phyloP scores from a whole-genome alignment of 2,113 vertebrate genomes.

The Setophaga kirtlandii region DNA sequence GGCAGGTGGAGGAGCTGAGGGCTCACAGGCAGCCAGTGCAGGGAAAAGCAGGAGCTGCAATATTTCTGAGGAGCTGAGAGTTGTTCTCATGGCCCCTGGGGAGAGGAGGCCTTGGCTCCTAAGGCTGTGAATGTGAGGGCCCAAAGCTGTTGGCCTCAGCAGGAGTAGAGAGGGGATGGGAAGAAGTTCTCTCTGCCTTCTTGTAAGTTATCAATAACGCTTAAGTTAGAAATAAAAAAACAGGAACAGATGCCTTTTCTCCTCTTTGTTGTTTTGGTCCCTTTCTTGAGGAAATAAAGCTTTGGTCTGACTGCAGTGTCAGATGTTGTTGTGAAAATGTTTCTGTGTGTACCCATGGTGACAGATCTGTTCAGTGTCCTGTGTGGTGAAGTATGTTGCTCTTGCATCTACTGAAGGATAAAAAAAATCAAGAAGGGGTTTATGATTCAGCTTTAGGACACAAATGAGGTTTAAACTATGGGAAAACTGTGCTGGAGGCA shows the following conservation, averaged over 20 bases:
- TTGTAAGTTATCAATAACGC: not conserved
- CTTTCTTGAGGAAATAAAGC: not conserved
- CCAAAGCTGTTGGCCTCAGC: not conserved
- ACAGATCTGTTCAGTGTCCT: not conserved
- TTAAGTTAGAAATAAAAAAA: not conserved
- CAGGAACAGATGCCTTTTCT: not conserved
- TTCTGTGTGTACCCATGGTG: not conserved
- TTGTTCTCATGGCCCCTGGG: not conserved
- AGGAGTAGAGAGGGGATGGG: accelerated
- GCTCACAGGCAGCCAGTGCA: not conserved
- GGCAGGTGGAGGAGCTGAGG: not conserved
- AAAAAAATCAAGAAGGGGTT: not conserved
- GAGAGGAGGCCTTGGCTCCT: not conserved
- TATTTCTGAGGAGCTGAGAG: not conserved
- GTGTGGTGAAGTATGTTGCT: not conserved
- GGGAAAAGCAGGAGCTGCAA: not conserved
- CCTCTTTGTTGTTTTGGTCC: not conserved
- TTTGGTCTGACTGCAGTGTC: not conserved
- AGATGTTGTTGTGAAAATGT: not conserved
- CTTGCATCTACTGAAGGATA: not conserved
- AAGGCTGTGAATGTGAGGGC: not conserved
- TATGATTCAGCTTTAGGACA: not conserved
- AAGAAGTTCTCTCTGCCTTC: not conserved
- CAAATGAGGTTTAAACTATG: not conserved
- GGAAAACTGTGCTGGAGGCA: not conserved